phyloP scores from a whole-genome alignment of 2,797 vertebrate species.

The Parotocinclus haroldoi region DNA sequence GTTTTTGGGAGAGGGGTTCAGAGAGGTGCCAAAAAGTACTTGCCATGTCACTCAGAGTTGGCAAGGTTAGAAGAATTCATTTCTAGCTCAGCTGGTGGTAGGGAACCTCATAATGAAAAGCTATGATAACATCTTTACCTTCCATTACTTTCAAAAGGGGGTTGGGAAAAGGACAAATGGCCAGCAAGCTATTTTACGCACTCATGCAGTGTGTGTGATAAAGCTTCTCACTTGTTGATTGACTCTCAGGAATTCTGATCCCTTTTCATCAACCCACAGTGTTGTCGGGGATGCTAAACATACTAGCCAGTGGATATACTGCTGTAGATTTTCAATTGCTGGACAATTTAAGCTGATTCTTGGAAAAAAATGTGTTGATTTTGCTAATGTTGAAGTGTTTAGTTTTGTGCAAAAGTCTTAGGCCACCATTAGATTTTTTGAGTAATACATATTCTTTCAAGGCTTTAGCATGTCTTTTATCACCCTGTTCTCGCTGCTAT shows the following conservation, averaged over 20 bases:
- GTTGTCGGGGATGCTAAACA: slow-evolving; percentile 35
- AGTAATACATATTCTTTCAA: too few relatives aligned
- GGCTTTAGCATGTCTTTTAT: too few relatives aligned
- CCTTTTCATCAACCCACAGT: slow-evolving; percentile 37
- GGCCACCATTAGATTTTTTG: too few relatives aligned
- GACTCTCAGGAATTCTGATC: slow-evolving; percentile 52
- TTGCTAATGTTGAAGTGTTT: too few relatives aligned
- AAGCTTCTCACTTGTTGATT: slow-evolving; percentile 62
- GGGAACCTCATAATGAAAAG: slow-evolving; percentile 69
- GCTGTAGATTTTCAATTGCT: not conserved
- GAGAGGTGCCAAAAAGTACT: slow-evolving; percentile 49
- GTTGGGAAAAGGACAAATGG: slow-evolving; percentile 63
- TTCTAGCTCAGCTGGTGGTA: slow-evolving; percentile 77
- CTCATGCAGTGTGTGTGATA: slow-evolving; percentile 61
- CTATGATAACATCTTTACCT: slow-evolving; percentile 73
- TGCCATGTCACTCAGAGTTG: slow-evolving; percentile 71
- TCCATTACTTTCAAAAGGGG: slow-evolving; percentile 55
- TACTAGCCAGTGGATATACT: not conserved
- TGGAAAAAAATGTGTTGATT: too few relatives aligned
- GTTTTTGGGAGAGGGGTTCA: too few relatives aligned
- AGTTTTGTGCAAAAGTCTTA: too few relatives aligned
- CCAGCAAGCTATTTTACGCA: slow-evolving; percentile 63
- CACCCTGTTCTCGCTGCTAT: too few relatives aligned
- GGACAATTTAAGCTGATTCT: not conserved
- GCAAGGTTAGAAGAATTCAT: slow-evolving; percentile 72